Evolutionary conservation across 2,888 invertebrate genomes (phyloP), one percentile per base, ranked within the genome.

Genomic region (Taenaris catops): DNA sequence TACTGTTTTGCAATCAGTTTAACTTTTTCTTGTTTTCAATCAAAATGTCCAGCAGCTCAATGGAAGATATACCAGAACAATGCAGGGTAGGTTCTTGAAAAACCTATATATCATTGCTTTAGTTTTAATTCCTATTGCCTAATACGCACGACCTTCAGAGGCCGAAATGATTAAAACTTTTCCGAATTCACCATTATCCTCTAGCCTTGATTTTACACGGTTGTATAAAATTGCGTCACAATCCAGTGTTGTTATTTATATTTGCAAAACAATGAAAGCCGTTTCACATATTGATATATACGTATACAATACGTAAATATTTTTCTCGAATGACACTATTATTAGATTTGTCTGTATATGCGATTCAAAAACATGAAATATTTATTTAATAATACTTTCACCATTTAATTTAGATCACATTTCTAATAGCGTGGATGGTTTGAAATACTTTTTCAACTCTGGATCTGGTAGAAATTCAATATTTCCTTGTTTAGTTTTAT

Each of bases 1-100:
- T 8, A 17, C 1, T 10, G 14, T 21, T 21, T 5, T 9, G 14
- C 10, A 23, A 18, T n/a, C n/a, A n/a, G n/a, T 19, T 33, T 25
- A 5, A 16, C n/a, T 3, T 9, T 26, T 16, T n/a, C 7, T 25
- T 26, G 5, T n/a, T 7, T 25, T 23, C 20, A 12, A 20, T 17
- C 29, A 65, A 58, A 38, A 83, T 83, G 83, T 83, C 83, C 39
- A 70, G 72, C 34, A 81, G 80, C 56, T 83, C 81, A 6, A 71
- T 71, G 7, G 83, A 84, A 53, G 83, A 84, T 53, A 67, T 81
- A 44, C 78, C 75, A 5, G 83, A 84, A 14, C 81, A 79, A 45
- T 74, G 70, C 50, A 78, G 23, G 31, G 31, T 31, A 31, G 16
- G 31, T 8, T 14, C 2, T 14, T 14, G 4, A 19, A 6, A 19